A percentile compares a stretch with the other conserved stretches of the same genome.
These are phyloP conservation scores for Pseudococcus longispinus DNA, from an alignment of 2,888 invertebrate genomes.

Conservation along the genomic window DNA sequence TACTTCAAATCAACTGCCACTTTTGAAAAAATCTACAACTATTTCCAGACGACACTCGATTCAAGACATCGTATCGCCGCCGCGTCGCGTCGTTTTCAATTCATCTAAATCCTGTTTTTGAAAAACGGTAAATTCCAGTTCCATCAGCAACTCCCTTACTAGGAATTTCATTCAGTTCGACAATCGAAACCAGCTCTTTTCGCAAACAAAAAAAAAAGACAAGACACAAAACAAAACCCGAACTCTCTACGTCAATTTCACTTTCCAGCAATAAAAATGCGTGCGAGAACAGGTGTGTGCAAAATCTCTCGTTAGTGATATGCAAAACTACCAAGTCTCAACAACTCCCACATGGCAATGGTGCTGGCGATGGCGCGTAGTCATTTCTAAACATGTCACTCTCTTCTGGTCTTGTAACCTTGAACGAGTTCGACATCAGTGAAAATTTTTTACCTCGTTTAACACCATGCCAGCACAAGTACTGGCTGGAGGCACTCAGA, in stretches of 20 bases:
- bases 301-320: neutral
- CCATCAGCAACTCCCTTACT: neutral
- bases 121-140: neutral
- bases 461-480: neutral
- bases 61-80: too few species aligned
- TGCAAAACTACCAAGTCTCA: neutral
- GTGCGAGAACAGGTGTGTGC: neutral
- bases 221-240: neutral
- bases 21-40: too few species aligned
- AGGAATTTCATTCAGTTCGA: neutral
- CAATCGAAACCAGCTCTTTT: neutral
- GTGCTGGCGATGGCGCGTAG: neutral
- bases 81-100: too few species aligned
- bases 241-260: neutral
- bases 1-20: too few species aligned
- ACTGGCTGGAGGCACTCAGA: neutral
- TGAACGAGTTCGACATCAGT: conserved; percentile 28
- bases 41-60: too few species aligned
- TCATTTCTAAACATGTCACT: conserved; percentile 36
- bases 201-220: neutral
- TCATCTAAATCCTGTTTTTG: too few species aligned
- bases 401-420: conserved; percentile 28
- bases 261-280: neutral
- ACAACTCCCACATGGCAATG: neutral
- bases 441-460: conserved; percentile 20